phyloP scores from a whole-genome alignment of 2,797 vertebrate genomes.

The Otus scops region DNA sequence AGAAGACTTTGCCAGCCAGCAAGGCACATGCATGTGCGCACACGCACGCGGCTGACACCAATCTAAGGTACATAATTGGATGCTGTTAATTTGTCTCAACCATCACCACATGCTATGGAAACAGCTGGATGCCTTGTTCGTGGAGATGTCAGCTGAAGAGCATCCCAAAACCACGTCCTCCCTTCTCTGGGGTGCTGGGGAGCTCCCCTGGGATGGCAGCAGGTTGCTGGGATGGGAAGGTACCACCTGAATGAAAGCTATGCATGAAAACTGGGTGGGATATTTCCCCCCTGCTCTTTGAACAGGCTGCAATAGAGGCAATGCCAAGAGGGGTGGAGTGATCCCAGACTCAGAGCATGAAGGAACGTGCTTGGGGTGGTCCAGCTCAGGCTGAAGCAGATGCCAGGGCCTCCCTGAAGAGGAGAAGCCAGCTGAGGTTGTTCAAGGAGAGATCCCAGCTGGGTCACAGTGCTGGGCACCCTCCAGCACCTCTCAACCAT shows the following conservation, averaged over 20 bases:
- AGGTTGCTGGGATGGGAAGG: neutral
- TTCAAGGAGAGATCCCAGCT: rapidly evolving
- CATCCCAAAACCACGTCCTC: neutral
- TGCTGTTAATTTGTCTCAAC: conserved; percentile 15
- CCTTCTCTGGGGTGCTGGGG: neutral
- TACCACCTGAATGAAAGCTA: neutral
- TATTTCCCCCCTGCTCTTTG: neutral
- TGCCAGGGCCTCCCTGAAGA: neutral
- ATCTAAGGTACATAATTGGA: conserved; percentile 26
- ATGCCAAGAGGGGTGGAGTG: neutral
- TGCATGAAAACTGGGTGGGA: rapidly evolving
- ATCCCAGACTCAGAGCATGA: rapidly evolving
- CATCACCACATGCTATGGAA: neutral
- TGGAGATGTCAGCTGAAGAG: neutral
- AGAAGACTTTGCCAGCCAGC: conserved; percentile 15
- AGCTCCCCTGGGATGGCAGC: neutral
- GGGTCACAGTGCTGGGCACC: neutral
- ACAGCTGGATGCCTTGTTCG: neutral
- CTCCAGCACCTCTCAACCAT: neutral
- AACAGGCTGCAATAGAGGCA: neutral
- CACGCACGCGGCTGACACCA: neutral
- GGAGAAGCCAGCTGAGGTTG: neutral
- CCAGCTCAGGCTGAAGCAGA: rapidly evolving
- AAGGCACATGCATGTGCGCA: neutral
- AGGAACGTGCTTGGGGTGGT: neutral